Conservation (phyloP, 2,888 invertebrate genomes). For the Corythucha ciliata region DNA sequence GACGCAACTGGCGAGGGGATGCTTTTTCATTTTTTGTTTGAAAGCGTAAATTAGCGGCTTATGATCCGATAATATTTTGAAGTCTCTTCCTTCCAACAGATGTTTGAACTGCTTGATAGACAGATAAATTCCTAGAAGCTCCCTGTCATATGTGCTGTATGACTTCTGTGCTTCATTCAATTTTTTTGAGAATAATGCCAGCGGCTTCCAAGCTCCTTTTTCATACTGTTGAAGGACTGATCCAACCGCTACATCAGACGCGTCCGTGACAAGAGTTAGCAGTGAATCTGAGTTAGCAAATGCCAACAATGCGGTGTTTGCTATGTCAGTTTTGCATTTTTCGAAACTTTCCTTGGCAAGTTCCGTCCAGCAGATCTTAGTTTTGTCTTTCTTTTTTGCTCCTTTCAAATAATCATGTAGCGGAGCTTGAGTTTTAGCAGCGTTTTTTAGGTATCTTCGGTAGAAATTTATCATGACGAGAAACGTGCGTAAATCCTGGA, state of each 20-base stretch:
- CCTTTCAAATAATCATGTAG: constrained; percentile 20
- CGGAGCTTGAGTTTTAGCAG: constrained; percentile 35
- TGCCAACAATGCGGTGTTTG: constrained; percentile 24
- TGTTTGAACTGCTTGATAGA: constrained; percentile 14
- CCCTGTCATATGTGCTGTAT: constrained; percentile 13
- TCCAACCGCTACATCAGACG: constrained; percentile 7
- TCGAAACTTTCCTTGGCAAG: constrained; percentile 24
- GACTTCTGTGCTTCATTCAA: constrained; percentile 1
- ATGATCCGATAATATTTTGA: constrained; percentile 16
- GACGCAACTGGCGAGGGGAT: constrained; percentile 39
- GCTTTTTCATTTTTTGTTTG: constrained; percentile 34
- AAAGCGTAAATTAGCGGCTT: constrained; percentile 18
- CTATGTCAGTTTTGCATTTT: constrained; percentile 27
- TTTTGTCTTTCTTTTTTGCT: constrained; percentile 29
- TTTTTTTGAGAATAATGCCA: constrained; percentile 17
- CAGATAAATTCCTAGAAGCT: constrained; percentile 6
- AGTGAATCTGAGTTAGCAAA: constrained; percentile 23
- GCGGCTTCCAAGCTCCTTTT: constrained; percentile 1
- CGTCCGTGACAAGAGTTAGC: constrained; percentile 24
- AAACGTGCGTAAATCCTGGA: constrained; percentile 33
- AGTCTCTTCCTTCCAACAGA: constrained; percentile 4
- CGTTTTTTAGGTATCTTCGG: constrained; percentile 38
- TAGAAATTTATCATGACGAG: constrained; percentile 41
- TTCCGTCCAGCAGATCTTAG: constrained; percentile 29
- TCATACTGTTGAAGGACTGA: constrained; percentile 12